Base-by-base conservation (phyloP, 1,140 invertebrate species). In the Lepidurus arcticus region DNA sequence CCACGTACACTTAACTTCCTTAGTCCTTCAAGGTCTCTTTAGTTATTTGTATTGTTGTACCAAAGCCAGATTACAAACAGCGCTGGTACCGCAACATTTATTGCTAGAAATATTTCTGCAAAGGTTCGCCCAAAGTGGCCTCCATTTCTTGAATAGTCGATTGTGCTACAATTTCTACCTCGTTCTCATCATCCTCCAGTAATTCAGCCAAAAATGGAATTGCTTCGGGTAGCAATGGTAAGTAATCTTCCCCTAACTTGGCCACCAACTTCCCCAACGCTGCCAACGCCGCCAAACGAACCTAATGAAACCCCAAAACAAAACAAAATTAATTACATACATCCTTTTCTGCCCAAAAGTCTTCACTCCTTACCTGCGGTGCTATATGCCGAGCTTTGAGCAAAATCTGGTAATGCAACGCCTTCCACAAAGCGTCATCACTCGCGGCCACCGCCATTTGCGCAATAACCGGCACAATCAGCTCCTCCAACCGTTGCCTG, bases 381-480 rank as follows among this genome's bases (percentile, higher is more conserved):
- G 90, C 89, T 81, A 89, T 87, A 82, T 93, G 90, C 80, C 93
- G 89, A 0, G 94, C 94, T 85, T 97, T 97, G 73, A 97, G 86
- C 21, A 97, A 85, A 76, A 96, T 90, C 85, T 96, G 93, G 85
- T 95, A 94, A 83, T 96, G 94, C 4, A 97, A 85, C 81, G 92
- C 89, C 83, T 96, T 96, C 90, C 95, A 96, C 4, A 94, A 83
- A 0, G 91, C 89, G 83, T 97, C 94, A 82, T 97, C 95, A 8
- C 89, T 90, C 16, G 90, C 89, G 0, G 92, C 91, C n/a, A 91
- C 89, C 13, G 92, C 91, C 80, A 97, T 91, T 79, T 94, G 90
- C 11, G 91, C 90, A 75, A 97, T 88, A 82, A 93, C 94, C 0
- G 92, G 92, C 13, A 90, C 90, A 3, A 97, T 85, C 11, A 91